Percentiles rank a stretch among this genome's conserved stretches.
These are phyloP conservation scores for Neoascia interrupta DNA, from an alignment of 2,888 invertebrate species.

Conservation along the genomic window DNA sequence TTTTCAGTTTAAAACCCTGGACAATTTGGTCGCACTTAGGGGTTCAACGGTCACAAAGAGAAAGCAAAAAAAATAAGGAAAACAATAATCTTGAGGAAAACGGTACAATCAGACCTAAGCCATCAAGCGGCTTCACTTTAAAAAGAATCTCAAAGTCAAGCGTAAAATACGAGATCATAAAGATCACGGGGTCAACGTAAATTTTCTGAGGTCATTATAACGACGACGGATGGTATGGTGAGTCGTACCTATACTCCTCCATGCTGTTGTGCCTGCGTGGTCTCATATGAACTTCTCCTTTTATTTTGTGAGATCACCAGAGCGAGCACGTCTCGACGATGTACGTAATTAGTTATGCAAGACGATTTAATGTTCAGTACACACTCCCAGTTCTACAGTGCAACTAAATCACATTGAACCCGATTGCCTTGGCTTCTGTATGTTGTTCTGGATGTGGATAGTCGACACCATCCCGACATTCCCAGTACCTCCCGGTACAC, in stretches of 20 bases:
- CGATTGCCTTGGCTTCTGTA: conserved; percentile 26
- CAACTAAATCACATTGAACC: conserved; percentile 30
- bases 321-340: conserved; percentile 37
- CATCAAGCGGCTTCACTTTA: too few relatives aligned
- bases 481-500: too few relatives aligned
- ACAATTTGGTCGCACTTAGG: too few relatives aligned
- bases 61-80: too few relatives aligned
- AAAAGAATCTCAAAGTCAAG: too few relatives aligned
- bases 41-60: too few relatives aligned
- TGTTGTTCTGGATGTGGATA: conserved; percentile 21
- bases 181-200: conserved; percentile 20
- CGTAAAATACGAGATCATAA: conserved; percentile 28
- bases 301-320: conserved; percentile 32
- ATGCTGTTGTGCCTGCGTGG: not conserved
- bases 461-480: too few relatives aligned
- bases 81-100: too few relatives aligned
- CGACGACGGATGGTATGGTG: too few relatives aligned
- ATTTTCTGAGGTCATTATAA: conserved; percentile 25
- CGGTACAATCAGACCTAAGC: too few relatives aligned
- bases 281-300: not conserved
- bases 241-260: too few relatives aligned
- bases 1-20: too few relatives aligned
- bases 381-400: not conserved
- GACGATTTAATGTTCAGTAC: conserved; percentile 26
- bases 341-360: conserved; percentile 51